A percentile compares a stretch with the other conserved stretches of the same genome.
These are phyloP conservation scores for Ischnura elegans DNA, from an alignment of 2,888 invertebrate species.

Conservation along the genomic window DNA sequence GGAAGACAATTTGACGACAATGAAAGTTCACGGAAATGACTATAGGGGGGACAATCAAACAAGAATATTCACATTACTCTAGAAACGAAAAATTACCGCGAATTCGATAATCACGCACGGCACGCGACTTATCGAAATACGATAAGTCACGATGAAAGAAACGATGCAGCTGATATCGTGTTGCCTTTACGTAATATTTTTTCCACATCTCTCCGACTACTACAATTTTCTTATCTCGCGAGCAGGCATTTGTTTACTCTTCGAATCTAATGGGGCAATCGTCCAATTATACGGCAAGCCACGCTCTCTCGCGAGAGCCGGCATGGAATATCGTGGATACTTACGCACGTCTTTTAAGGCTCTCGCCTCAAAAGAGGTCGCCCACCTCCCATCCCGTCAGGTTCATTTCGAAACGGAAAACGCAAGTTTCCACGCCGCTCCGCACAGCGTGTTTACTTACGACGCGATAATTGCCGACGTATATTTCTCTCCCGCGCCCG, in stretches of 20 bases:
- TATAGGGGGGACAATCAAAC: too few species aligned
- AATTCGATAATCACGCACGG: too few species aligned
- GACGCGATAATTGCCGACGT: neutral
- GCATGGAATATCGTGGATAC: neutral
- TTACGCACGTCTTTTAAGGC: neutral
- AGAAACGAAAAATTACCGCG: too few species aligned
- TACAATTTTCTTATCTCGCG: neutral
- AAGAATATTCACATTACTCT: too few species aligned
- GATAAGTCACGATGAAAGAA: neutral
- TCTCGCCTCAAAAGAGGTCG: neutral
- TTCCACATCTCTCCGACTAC: neutral
- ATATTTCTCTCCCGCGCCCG: neutral
- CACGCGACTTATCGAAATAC: too few species aligned
- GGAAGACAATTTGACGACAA: too few species aligned
- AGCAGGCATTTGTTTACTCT: neutral
- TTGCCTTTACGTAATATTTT: neutral
- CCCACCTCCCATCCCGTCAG: neutral
- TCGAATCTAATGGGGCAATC: neutral
- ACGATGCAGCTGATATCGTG: neutral
- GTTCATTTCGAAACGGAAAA: conserved; percentile 9
- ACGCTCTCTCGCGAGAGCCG: neutral
- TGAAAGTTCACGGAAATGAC: too few species aligned
- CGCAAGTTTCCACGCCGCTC: neutral
- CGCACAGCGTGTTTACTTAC: neutral
- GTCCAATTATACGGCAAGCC: neutral